Percentiles rank a stretch among this genome's conserved stretches.
Conservation (phyloP, 2,797 vertebrate species). For the Danio choprae region DNA sequence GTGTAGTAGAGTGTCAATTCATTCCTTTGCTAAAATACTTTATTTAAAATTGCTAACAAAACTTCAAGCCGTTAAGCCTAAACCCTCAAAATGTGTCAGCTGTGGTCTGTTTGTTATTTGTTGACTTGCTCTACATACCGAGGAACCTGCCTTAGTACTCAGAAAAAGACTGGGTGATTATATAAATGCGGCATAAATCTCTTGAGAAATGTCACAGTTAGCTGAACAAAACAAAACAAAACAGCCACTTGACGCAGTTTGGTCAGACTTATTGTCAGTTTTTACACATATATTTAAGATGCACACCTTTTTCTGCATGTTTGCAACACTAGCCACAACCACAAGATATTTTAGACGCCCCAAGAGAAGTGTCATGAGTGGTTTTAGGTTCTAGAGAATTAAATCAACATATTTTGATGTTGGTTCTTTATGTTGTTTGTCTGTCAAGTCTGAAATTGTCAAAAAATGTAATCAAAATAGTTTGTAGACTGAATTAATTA, state of each 20-base stretch:
- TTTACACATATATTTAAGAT: neutral
- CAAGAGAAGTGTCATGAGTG: neutral
- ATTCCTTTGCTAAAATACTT: neutral
- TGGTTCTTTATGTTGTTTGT: neutral
- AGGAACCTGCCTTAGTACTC: neutral
- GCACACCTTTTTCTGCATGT: constrained; percentile 1
- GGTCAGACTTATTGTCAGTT: constrained; percentile 1
- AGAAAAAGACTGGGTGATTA: neutral
- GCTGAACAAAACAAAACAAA: constrained; percentile 16
- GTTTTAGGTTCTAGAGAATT: neutral
- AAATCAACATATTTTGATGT: constrained; percentile 17
- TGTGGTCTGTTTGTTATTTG: constrained; percentile 5
- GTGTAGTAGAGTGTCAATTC: no score
- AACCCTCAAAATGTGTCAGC: constrained; percentile 1
- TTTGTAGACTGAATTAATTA: neutral
- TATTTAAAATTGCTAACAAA: neutral
- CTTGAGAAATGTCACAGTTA: constrained; percentile 33
- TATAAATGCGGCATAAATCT: neutral
- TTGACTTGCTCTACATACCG: constrained; percentile 3
- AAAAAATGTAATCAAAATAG: neutral
- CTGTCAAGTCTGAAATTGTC: neutral
- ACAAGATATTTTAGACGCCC: constrained; percentile 16
- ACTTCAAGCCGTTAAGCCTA: neutral
- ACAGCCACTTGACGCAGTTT: neutral
- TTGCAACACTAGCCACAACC: constrained; percentile 16